These are phyloP conservation scores for Spinus pinus DNA, from an alignment of 2,797 vertebrate genomes.

Conservation along the genomic window DNA sequence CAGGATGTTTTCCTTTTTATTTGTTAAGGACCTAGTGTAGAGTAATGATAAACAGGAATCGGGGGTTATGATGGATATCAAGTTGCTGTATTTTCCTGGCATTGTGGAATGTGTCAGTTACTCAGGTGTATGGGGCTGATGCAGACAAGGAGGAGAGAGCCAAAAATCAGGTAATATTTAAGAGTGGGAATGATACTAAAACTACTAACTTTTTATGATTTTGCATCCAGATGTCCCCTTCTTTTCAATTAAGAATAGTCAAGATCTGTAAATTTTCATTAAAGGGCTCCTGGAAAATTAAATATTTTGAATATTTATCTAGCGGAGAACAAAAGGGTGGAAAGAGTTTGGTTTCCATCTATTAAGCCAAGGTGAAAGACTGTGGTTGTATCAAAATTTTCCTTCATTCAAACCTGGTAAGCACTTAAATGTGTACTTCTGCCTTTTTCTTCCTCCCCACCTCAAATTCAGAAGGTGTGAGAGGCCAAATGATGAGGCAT, in stretches of 20 bases:
- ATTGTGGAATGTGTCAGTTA: slow-evolving; percentile 27
- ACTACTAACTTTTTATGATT: neutral
- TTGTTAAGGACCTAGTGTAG: slow-evolving; percentile 2
- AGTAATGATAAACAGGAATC: slow-evolving; percentile 44
- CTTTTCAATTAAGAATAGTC: neutral
- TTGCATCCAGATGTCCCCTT: neutral
- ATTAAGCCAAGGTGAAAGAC: neutral
- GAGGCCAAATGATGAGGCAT: neutral
- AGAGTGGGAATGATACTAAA: neutral
- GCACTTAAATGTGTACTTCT: neutral
- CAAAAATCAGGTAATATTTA: neutral
- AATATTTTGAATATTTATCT: neutral
- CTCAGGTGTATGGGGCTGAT: neutral
- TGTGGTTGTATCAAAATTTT: neutral
- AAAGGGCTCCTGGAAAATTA: neutral
- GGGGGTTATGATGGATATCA: neutral
- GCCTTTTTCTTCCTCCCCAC: neutral
- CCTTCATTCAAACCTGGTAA: neutral
- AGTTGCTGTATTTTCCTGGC: slow-evolving; percentile 4
- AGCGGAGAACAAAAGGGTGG: neutral
- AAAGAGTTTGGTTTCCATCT: neutral
- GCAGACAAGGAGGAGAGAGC: neutral
- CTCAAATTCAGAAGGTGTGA: neutral
- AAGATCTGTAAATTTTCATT: neutral
- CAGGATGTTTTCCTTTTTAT: slow-evolving; percentile 55